Evolutionary conservation across 1,140 invertebrate genomes (phyloP).

Genomic region (Drosophila kurseongensis): DNA sequence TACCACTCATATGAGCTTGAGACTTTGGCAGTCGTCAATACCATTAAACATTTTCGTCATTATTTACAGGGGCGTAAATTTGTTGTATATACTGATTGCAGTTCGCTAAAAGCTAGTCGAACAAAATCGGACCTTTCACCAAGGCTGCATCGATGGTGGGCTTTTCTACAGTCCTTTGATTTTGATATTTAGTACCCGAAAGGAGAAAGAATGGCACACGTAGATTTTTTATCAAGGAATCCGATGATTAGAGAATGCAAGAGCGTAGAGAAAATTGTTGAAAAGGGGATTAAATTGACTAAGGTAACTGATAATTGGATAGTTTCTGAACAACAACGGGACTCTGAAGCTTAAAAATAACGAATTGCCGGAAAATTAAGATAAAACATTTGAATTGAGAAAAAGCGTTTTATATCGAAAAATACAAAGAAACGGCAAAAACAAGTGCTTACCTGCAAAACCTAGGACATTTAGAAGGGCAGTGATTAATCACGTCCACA

Average conservation of each 20-base stretch:
- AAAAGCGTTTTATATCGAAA: conserved; percentile 2
- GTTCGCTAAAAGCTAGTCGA: conserved; percentile 1
- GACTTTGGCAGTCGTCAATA: too few species aligned
- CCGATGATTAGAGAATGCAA: not conserved
- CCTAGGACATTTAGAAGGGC: conserved; percentile 4
- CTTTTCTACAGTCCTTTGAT: conserved; percentile 12
- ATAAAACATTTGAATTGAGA: not conserved
- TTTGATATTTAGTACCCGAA: not conserved
- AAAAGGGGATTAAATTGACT: not conserved
- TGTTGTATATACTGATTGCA: not conserved
- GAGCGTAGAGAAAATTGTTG: not conserved
- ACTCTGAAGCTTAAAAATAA: not conserved
- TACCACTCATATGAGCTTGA: too few species aligned
- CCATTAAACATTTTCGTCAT: too few species aligned
- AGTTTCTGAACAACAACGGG: too few species aligned
- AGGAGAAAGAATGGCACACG: not conserved
- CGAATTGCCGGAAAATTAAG: too few species aligned
- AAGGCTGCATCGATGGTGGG: not conserved
- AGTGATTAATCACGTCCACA: conserved; percentile 1
- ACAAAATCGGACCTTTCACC: not conserved
- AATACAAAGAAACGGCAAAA: conserved; percentile 7
- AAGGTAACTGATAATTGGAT: too few species aligned
- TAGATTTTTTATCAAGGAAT: not conserved
- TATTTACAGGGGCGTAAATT: conserved; percentile 7
- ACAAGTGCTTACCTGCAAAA: not conserved